Conservation (phyloP, 2,888 invertebrate genomes). For the Argyra leucocephala region DNA sequence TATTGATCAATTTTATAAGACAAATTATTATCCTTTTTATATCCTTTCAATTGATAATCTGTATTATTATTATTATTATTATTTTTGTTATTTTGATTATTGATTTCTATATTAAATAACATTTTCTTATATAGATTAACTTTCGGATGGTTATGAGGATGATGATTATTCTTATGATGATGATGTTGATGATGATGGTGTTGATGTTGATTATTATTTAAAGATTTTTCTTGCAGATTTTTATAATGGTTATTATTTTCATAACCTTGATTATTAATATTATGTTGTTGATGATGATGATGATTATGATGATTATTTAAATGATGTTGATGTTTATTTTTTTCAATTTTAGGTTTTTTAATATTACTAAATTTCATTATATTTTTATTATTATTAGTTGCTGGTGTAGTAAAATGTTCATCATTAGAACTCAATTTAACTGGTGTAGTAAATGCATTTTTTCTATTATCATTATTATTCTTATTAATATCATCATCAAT, state of each 20-base stretch:
- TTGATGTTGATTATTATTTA: slow-evolving; percentile 16
- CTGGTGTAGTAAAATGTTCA: slow-evolving; percentile 28
- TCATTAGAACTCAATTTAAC: background rate
- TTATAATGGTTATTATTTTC: slow-evolving; percentile 20
- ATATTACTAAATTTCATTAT: slow-evolving; percentile 31
- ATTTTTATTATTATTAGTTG: slow-evolving; percentile 35
- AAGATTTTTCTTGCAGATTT: slow-evolving; percentile 27
- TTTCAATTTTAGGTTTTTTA: slow-evolving; percentile 9
- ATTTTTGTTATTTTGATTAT: background rate
- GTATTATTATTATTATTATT: background rate
- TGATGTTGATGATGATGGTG: slow-evolving; percentile 29
- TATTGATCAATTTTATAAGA: background rate
- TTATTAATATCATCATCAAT: background rate
- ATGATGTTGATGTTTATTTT: slow-evolving; percentile 13
- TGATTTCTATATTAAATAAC: background rate
- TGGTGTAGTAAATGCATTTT: background rate
- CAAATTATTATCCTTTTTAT: background rate
- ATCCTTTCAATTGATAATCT: background rate
- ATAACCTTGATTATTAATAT: slow-evolving; percentile 9
- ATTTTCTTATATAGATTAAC: background rate
- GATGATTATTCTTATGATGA: slow-evolving; percentile 20
- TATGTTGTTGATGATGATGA: background rate
- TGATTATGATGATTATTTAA: slow-evolving; percentile 11
- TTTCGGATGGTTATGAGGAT: background rate
- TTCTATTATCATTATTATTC: background rate